Percentiles rank a stretch among this genome's conserved stretches.
Conservation (phyloP, 2,797 vertebrate species). For the Epinephelus awoara region DNA sequence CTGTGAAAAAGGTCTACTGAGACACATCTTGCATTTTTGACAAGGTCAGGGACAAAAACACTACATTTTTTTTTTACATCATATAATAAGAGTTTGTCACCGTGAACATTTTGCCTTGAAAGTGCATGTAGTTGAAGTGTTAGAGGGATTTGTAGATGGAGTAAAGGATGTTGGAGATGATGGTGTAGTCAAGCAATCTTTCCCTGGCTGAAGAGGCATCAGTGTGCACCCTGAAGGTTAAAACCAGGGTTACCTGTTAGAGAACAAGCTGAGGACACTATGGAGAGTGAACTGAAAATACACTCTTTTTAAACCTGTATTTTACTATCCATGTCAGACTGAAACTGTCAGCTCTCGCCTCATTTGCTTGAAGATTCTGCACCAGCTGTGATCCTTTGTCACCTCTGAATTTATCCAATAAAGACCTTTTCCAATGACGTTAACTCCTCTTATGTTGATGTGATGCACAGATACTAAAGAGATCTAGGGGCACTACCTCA, state of each 20-base stretch:
- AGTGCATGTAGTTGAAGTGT: no score
- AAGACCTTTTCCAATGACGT: conserved; percentile 11
- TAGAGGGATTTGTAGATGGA: background rate
- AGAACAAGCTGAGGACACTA: background rate
- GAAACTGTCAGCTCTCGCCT: background rate
- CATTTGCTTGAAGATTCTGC: conserved; percentile 10
- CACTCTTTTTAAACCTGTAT: background rate
- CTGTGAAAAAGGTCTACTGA: no score
- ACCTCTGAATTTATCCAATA: conserved; percentile 46
- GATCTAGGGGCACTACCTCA: background rate
- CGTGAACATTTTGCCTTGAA: background rate
- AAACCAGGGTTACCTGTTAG: background rate
- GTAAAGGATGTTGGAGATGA: background rate
- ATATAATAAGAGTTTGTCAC: background rate
- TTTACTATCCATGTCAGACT: background rate
- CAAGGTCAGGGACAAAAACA: no score
- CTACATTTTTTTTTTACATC: background rate
- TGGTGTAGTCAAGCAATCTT: background rate
- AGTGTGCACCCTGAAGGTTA: background rate
- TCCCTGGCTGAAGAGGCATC: background rate
- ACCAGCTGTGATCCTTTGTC: conserved; percentile 11
- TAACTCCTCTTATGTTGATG: no score
- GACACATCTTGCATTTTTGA: no score
- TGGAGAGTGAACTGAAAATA: background rate
- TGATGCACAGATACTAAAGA: background rate